A percentile compares a stretch with the other conserved stretches of the same genome.
Evolutionary conservation across 2,113 vertebrate genomes (phyloP).

Genomic region (Hippocampus abdominalis): DNA sequence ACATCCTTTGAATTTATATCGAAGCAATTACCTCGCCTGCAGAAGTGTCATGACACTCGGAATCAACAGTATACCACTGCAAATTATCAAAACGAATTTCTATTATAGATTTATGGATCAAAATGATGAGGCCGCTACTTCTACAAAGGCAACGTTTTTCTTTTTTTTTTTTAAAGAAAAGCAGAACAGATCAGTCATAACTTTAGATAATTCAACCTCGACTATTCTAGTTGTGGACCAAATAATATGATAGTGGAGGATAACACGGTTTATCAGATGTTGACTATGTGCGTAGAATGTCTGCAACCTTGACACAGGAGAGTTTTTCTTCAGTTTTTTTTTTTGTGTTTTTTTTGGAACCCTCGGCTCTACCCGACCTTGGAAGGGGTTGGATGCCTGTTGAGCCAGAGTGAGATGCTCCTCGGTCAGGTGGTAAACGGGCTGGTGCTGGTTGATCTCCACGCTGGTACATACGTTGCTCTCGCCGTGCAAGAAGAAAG

Average conservation of each 20-base stretch:
- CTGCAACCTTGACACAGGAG: too few species aligned
- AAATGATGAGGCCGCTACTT: too few species aligned
- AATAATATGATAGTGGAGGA: not conserved
- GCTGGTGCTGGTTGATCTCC: slow-evolving; percentile 99
- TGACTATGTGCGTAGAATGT: not conserved
- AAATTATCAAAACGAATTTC: too few species aligned
- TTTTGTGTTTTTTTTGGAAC: not conserved
- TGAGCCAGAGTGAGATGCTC: slow-evolving; percentile 93
- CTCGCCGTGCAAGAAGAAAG: slow-evolving; percentile 97
- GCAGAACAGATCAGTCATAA: too few species aligned
- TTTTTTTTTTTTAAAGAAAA: too few species aligned
- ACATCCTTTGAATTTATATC: not conserved
- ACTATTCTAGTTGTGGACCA: not conserved
- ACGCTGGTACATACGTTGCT: slow-evolving; percentile 99
- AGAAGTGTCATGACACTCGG: too few species aligned
- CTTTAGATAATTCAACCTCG: not conserved
- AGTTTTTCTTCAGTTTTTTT: not conserved
- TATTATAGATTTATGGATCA: too few species aligned
- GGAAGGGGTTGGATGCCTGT: slow-evolving; percentile 92
- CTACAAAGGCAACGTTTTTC: too few species aligned
- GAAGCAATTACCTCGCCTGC: not conserved
- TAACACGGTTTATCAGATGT: too few species aligned
- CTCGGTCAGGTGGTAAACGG: slow-evolving; percentile 93
- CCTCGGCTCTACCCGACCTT: slow-evolving; percentile 74
- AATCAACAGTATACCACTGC: too few species aligned